Conservation (phyloP, 1,140 invertebrate genomes). For the Rhyzopertha dominica region DNA sequence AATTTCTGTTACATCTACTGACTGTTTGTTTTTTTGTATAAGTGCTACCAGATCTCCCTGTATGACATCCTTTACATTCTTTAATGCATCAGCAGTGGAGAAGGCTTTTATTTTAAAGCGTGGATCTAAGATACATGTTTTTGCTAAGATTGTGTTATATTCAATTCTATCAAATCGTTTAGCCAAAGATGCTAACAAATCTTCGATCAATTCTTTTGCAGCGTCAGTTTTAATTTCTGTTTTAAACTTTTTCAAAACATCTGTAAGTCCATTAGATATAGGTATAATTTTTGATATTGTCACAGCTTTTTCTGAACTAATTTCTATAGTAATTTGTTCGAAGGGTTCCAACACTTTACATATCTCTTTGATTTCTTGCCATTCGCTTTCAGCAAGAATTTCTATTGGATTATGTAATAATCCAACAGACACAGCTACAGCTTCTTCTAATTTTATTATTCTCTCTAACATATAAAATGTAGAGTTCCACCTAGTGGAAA, state of each 20-base stretch:
- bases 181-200: background rate
- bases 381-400: constrained; percentile 2
- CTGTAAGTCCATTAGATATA: too few relatives aligned
- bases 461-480: constrained; percentile 29
- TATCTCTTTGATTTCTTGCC: constrained; percentile 5
- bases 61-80: too few relatives aligned
- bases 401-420: constrained; percentile 10
- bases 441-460: constrained; percentile 24
- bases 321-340: constrained; percentile 33
- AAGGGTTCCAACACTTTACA: constrained; percentile 23
- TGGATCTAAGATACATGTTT: constrained; percentile 3
- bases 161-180: background rate
- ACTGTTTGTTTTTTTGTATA: too few relatives aligned
- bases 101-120: constrained; percentile 1
- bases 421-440: constrained; percentile 15
- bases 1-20: too few relatives aligned
- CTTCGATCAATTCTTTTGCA: too few relatives aligned
- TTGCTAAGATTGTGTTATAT: constrained; percentile 2
- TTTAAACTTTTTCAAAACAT: constrained; percentile 8
- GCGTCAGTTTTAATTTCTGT: too few relatives aligned
- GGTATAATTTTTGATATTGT: constrained; percentile 27
- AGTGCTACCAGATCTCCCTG: too few relatives aligned
- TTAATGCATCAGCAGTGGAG: too few relatives aligned
- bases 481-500: constrained; percentile 19
- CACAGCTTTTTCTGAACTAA: constrained; percentile 30